phyloP scores from a whole-genome alignment of 2,113 vertebrate genomes.

The Cottus gobio region DNA sequence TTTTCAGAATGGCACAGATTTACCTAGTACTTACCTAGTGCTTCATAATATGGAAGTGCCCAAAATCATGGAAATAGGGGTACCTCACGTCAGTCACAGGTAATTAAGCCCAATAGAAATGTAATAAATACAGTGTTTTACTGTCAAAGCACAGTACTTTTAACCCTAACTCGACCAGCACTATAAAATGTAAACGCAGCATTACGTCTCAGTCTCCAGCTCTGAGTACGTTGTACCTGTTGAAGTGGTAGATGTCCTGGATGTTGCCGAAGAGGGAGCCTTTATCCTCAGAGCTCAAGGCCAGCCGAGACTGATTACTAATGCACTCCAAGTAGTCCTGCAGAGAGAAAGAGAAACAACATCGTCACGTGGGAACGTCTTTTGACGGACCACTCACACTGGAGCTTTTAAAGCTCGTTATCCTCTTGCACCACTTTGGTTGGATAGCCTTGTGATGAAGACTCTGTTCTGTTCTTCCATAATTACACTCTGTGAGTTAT shows the following conservation, averaged over 20 bases:
- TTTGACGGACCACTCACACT: not conserved
- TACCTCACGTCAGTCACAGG: not conserved
- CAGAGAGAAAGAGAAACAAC: constrained; percentile 22
- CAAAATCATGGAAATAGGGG: not conserved
- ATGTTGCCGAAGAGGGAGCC: constrained; percentile 96
- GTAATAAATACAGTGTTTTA: not conserved
- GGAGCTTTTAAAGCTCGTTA: not conserved
- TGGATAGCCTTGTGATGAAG: not conserved
- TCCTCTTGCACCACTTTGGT: not conserved
- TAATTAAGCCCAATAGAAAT: not conserved
- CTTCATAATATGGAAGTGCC: not conserved
- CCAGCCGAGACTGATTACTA: constrained; percentile 89
- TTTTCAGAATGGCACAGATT: not conserved
- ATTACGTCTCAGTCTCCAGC: not conserved
- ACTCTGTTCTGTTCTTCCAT: not conserved
- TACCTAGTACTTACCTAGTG: not conserved
- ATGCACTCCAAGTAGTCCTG: constrained; percentile 97
- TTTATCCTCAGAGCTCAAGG: constrained; percentile 90
- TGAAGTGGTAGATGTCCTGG: constrained; percentile 94
- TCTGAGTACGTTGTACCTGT: constrained; percentile 84
- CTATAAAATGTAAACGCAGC: not conserved
- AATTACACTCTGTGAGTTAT: not conserved
- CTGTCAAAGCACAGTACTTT: not conserved
- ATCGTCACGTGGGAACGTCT: constrained; percentile 9
- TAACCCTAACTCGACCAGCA: not conserved